These are phyloP conservation scores for Umimayanthus kanabou DNA, from an alignment of 92 coral and sea anemone genomes.

Conservation along the genomic window DNA sequence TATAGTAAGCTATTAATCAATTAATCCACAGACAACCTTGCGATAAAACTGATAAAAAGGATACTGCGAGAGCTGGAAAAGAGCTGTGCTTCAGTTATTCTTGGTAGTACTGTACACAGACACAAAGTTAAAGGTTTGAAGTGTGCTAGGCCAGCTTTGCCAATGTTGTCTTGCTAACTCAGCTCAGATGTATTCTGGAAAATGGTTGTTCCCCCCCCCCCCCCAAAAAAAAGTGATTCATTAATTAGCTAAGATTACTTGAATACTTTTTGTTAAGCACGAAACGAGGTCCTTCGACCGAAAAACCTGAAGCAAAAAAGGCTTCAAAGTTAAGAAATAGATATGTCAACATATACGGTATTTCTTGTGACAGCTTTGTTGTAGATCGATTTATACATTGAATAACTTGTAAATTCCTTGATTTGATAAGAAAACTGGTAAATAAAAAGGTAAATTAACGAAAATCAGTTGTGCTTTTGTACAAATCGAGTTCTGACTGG, in stretches of 20 bases:
- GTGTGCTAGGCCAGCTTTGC: background rate
- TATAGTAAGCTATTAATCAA: background rate
- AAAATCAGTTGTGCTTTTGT: background rate
- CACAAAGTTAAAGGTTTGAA: background rate
- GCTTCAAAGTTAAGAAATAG: background rate
- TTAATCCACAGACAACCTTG: background rate
- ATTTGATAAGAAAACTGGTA: slow-evolving; percentile 13
- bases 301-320: background rate
- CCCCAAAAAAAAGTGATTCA: background rate
- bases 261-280: background rate
- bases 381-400: background rate
- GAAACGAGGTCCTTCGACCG: background rate
- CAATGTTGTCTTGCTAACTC: background rate
- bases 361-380: background rate
- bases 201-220: background rate
- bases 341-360: background rate
- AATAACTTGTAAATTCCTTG: slow-evolving; percentile 9
- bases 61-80: too few species aligned
- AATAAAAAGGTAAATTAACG: background rate
- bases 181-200: background rate
- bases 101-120: background rate
- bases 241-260: background rate
- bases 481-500: background rate
- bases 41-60: too few species aligned
- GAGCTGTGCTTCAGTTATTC: background rate